Evolutionary conservation across 2,888 invertebrate genomes (phyloP), one percentile per base, ranked within the genome.

Genomic region (Oeneis ivallda): DNA sequence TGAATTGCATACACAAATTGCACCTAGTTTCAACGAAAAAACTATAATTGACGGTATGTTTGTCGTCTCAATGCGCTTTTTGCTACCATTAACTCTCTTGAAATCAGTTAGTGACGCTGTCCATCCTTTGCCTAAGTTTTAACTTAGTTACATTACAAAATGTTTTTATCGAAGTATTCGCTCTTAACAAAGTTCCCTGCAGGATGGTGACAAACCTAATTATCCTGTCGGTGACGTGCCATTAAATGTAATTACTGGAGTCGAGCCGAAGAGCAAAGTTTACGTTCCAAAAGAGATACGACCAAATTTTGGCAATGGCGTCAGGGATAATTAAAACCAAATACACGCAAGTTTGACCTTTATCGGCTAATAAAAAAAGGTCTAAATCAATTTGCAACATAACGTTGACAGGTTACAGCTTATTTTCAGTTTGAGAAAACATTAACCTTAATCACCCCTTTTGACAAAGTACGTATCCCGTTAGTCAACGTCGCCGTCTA

Each of bases 361-460:
- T 68, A 61, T 9, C 1, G 13, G 0, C 37, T 34, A 10, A 11
- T 0, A 15, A 34, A 11, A 45, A 63, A 52, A 62, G 26, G 17
- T 61, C 45, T 26, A 47, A 67, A 52, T 67, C 45, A 45, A 32
- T 67, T 59, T 37, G 41, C 5, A 8, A 1, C 19, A 65, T 63
- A 64, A 75, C 76, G 74, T 78, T 79, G 78, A 74, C 79, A 75
- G 76, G 79, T 76, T 79, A 75, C 75, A 77, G 75, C 74, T 72
- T 64, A 71, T 70, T 71, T 78, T 75, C 60, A 71, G 71, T 78
- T 76, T 62, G 72, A 74, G 67, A 72, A 74, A 75, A 74, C 74
- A 69, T 79, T 79, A 76, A 76, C 80, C 76, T 76, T 64, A 75
- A 75, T 70, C 70, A 72, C 65, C 73, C 72, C 75, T 69, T 74